Base-by-base conservation (phyloP, 2,888 invertebrate genomes). In the Chesias legatella region DNA sequence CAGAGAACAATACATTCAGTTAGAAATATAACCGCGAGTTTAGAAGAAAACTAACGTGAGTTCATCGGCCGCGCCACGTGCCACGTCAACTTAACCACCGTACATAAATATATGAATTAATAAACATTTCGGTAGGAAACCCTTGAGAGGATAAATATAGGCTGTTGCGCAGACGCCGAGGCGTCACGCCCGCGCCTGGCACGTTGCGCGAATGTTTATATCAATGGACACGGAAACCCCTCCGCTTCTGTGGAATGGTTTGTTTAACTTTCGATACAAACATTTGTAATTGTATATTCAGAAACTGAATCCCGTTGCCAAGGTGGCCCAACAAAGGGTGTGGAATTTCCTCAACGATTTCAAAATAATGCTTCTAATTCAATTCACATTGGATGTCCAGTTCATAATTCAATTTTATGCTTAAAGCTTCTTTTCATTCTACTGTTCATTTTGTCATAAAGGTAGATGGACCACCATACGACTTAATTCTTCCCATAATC, bases 121-220 rank as follows among this genome's bases (percentile, higher is more conserved):
- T 80, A 84, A 81, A 78, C 76, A 74, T 76, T 72, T 69, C 64
- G 59, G 70, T 73, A 83, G 81, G 79, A 82, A 85, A 78, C 81
- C 78, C 84, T 85, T 78, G 72, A 73, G 75, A 67, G 66, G 77
- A 67, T 85, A 84, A 75, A 82, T 82, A 82, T 82, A 79, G 78
- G 74, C 58, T 64, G 68, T 59, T 67, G 75, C 67, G 73, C 75
- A 79, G 79, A 81, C 82, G 75, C 55, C 32, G 56, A 60, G 80
- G 70, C 77, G 73, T 67, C 63, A 53, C 43, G 20, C 29, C 27
- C 11, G 25, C 25, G 53, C 49, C 48, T 43, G 33, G 56, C 67
- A 60, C 66, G 71, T 55, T 64, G 65, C 64, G 74, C 76, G 36
- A 77, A 73, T 79, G 78, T 83, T 80, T 82, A 76, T 67, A 67